Conservation (phyloP, 2,113 vertebrate genomes). For the Cavia aperea region DNA sequence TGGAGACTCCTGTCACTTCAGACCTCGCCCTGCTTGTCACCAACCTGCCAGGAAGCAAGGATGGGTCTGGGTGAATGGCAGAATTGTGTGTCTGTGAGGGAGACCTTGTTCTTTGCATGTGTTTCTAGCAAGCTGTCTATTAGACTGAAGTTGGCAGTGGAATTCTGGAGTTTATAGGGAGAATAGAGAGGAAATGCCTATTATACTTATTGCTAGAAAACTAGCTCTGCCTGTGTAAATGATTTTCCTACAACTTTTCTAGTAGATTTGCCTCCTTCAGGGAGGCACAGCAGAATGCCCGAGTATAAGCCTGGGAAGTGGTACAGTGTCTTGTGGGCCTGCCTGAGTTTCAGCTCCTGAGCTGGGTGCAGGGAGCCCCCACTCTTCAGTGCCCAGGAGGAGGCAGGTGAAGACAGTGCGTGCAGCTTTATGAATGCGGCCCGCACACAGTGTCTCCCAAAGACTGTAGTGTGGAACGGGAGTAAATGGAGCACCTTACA, state of each 20-base stretch:
- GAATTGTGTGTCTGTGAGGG: accelerated
- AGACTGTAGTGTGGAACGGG: not conserved
- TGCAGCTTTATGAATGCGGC: not conserved
- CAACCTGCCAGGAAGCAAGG: accelerated
- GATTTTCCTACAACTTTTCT: accelerated
- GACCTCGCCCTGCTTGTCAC: accelerated
- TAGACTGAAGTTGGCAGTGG: not conserved
- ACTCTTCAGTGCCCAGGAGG: not conserved
- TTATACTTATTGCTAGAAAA: not conserved
- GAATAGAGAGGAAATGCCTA: too few species aligned
- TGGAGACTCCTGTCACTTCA: not conserved
- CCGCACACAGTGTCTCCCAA: not conserved
- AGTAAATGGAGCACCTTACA: not conserved
- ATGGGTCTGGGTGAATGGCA: accelerated
- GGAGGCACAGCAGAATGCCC: not conserved
- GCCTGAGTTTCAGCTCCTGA: not conserved
- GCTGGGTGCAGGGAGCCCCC: not conserved
- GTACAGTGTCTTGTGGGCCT: not conserved
- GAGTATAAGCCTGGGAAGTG: not conserved
- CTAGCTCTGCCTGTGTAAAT: accelerated
- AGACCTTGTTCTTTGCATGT: not conserved
- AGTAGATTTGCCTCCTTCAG: not conserved
- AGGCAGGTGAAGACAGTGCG: not conserved
- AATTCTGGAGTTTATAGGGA: not conserved
- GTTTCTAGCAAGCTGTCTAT: not conserved